These are phyloP conservation scores for Cosmorhoe ocellata DNA, from an alignment of 2,888 invertebrate genomes.

Conservation along the genomic window DNA sequence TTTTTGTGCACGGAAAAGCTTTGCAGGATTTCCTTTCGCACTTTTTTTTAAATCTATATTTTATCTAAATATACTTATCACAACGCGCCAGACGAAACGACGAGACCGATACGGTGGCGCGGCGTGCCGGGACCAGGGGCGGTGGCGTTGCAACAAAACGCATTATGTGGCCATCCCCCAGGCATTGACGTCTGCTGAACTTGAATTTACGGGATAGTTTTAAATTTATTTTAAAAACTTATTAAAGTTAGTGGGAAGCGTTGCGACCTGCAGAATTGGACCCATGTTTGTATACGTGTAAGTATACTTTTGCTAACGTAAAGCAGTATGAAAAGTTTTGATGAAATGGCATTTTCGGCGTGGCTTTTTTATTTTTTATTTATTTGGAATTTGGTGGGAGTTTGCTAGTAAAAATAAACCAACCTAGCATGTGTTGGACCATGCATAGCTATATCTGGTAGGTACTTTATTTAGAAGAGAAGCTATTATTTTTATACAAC, in stretches of 20 bases:
- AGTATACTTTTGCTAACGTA: neutral
- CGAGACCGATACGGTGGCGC: slow-evolving; percentile 25
- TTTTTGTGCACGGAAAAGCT: too few species aligned
- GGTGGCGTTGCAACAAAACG: slow-evolving; percentile 39
- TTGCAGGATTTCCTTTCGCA: too few species aligned
- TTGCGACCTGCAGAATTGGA: slow-evolving; percentile 2
- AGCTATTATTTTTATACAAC: too few species aligned
- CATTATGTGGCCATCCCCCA: slow-evolving; percentile 37
- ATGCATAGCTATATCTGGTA: too few species aligned
- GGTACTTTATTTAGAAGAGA: too few species aligned
- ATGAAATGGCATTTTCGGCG: too few species aligned
- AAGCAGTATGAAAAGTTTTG: too few species aligned
- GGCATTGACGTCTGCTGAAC: slow-evolving; percentile 28
- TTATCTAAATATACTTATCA: neutral
- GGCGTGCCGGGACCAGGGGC: slow-evolving; percentile 29
- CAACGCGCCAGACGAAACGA: slow-evolving; percentile 37
- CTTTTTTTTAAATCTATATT: too few species aligned
- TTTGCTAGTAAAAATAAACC: neutral
- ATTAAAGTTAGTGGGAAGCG: slow-evolving; percentile 21
- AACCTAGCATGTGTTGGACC: too few species aligned
- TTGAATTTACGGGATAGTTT: slow-evolving; percentile 20
- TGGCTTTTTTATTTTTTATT: too few species aligned
- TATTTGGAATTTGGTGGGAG: too few species aligned
- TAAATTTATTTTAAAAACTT: slow-evolving; percentile 26
- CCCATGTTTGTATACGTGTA: neutral